A percentile compares a stretch with the other conserved stretches of the same genome.
phyloP scores from a whole-genome alignment of 1,140 invertebrate genomes.

The Drosophila sturtevanti region DNA sequence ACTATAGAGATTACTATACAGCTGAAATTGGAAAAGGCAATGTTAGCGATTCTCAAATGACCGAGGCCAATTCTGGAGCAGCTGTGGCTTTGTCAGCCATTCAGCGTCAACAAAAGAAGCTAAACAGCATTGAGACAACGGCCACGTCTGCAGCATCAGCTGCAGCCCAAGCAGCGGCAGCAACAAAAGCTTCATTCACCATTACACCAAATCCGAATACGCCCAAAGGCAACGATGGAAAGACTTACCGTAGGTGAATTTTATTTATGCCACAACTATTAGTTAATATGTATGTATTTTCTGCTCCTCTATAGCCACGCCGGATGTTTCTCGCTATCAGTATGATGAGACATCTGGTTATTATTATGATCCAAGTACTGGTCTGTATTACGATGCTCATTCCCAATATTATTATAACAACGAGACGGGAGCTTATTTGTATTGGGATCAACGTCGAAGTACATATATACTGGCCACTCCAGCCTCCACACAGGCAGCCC shows the following conservation, averaged over 20 bases:
- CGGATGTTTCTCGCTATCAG: conserved; percentile 96
- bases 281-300: not conserved
- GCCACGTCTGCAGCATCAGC: conserved; percentile 74
- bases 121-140: conserved; percentile 70
- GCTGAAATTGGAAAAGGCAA: conserved; percentile 87
- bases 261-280: not conserved
- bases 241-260: conserved; percentile 86
- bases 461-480: conserved; percentile 91
- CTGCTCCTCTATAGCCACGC: conserved; percentile 85
- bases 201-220: conserved; percentile 66
- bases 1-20: conserved; percentile 92
- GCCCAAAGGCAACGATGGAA: conserved; percentile 86
- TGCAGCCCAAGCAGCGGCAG: conserved; percentile 68
- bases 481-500: conserved; percentile 83
- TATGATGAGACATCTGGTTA: conserved; percentile 98
- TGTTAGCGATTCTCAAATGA: conserved; percentile 83
- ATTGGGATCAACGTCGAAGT: conserved; percentile 94
- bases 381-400: conserved; percentile 97
- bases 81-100: conserved; percentile 95
- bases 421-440: conserved; percentile 94
- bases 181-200: conserved; percentile 46
- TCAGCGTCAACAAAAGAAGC: conserved; percentile 82
- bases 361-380: conserved; percentile 96
- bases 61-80: conserved; percentile 91
- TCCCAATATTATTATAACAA: conserved; percentile 97